phyloP scores from a whole-genome alignment of 1,140 invertebrate species.

The Ylistrum balloti region DNA sequence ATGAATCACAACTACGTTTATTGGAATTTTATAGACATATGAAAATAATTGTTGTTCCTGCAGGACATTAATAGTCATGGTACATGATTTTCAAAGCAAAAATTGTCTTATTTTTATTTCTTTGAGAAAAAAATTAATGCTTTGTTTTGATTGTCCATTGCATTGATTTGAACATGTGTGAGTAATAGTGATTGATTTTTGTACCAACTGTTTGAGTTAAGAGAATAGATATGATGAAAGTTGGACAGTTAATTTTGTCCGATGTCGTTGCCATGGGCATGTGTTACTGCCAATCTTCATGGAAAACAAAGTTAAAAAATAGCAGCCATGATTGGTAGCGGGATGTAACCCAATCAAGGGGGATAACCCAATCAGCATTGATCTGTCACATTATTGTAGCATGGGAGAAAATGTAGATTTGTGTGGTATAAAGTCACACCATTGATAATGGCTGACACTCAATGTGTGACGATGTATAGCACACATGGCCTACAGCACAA shows the following conservation, averaged over 20 bases:
- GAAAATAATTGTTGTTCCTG: too few species aligned
- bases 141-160: neutral
- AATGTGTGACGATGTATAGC: neutral
- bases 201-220: neutral
- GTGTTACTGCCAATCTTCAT: conserved; percentile 32
- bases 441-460: neutral
- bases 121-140: neutral
- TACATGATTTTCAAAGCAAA: too few species aligned
- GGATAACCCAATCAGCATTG: conserved; percentile 23
- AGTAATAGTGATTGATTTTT: conserved; percentile 21
- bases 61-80: too few species aligned
- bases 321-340: conserved; percentile 19
- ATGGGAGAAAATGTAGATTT: neutral
- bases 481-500: neutral
- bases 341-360: conserved; percentile 9
- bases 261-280: neutral
- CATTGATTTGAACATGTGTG: conserved; percentile 34
- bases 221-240: conserved; percentile 39
- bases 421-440: conserved; percentile 1
- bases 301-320: conserved; percentile 40
- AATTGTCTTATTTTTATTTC: neutral
- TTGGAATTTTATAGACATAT: too few species aligned
- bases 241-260: conserved; percentile 14
- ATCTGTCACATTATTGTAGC: conserved; percentile 22
- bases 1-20: too few species aligned